A percentile compares a stretch with the other conserved stretches of the same genome.
Conservation (phyloP, 2,888 invertebrate species). For the Drosophila longiperda region DNA sequence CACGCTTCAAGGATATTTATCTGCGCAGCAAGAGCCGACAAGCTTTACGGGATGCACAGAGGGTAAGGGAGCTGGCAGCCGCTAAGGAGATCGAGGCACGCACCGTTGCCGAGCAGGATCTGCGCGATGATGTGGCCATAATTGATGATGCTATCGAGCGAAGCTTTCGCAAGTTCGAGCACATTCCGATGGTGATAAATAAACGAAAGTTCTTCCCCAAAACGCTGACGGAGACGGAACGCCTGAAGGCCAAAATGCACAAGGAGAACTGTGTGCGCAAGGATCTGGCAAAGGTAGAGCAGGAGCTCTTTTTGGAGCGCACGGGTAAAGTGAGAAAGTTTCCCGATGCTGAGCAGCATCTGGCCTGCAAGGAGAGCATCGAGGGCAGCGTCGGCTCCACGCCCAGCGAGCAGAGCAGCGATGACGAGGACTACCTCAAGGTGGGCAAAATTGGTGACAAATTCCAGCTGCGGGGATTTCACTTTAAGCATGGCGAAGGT, state of each 20-base stretch:
- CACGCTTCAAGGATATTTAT: constrained; percentile 80
- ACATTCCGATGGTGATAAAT: constrained; percentile 51
- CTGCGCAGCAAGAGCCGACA: constrained; percentile 58
- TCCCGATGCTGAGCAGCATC: constrained; percentile 66
- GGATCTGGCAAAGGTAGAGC: constrained; percentile 72
- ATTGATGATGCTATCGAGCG: constrained; percentile 75
- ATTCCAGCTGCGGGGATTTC: constrained; percentile 83
- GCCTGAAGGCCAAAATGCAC: constrained; percentile 72
- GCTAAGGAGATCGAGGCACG: constrained; percentile 48
- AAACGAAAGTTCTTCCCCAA: constrained; percentile 78
- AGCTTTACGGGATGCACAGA: constrained; percentile 33
- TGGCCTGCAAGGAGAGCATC: constrained; percentile 67
- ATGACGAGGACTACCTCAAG: constrained; percentile 81
- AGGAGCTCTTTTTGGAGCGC: constrained; percentile 69
- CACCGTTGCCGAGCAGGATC: constrained; percentile 67
- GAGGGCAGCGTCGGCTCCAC: constrained; percentile 49
- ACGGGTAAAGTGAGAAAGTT: constrained; percentile 67
- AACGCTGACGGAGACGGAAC: constrained; percentile 76
- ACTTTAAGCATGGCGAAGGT: constrained; percentile 79
- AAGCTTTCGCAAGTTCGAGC: constrained; percentile 63
- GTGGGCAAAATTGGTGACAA: constrained; percentile 79
- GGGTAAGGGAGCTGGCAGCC: constrained; percentile 18
- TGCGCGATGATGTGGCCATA: constrained; percentile 53
- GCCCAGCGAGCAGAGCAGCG: constrained; percentile 79
- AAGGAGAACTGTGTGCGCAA: constrained; percentile 70